phyloP scores from a whole-genome alignment of 2,888 invertebrate species.

The Dasypogon diadema region DNA sequence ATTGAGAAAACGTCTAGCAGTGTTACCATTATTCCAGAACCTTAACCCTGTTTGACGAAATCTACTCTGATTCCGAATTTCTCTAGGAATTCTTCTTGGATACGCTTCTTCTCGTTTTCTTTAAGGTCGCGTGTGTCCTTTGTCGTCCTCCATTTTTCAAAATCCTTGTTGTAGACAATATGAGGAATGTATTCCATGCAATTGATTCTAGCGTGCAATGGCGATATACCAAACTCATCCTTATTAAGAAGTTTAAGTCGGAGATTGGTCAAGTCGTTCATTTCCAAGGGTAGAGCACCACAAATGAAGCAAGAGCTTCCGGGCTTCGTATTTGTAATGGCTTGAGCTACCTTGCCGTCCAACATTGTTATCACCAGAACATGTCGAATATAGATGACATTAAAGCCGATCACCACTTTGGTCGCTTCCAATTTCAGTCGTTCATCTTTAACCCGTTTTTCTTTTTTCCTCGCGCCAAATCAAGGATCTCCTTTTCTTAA shows the following conservation, averaged over 20 bases:
- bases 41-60: not conserved
- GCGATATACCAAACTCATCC: not conserved
- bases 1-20: no score
- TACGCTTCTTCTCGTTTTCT: not conserved
- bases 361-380: not conserved
- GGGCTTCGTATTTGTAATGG: not conserved
- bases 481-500: no score
- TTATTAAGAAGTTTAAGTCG: not conserved
- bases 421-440: no score
- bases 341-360: not conserved
- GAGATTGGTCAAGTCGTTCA: not conserved
- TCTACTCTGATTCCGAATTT: not conserved
- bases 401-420: no score
- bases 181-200: not conserved
- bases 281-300: not conserved
- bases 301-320: not conserved
- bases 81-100: not conserved
- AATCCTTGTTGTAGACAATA: not conserved
- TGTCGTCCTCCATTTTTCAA: not conserved
- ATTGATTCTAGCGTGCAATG: not conserved
- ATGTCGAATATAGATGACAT: no score
- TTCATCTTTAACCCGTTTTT: no score
- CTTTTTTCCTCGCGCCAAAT: no score
- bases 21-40: no score
- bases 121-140: not conserved